These are phyloP conservation scores for Morpho deidamia DNA, from an alignment of 2,888 invertebrate species.

Conservation along the genomic window DNA sequence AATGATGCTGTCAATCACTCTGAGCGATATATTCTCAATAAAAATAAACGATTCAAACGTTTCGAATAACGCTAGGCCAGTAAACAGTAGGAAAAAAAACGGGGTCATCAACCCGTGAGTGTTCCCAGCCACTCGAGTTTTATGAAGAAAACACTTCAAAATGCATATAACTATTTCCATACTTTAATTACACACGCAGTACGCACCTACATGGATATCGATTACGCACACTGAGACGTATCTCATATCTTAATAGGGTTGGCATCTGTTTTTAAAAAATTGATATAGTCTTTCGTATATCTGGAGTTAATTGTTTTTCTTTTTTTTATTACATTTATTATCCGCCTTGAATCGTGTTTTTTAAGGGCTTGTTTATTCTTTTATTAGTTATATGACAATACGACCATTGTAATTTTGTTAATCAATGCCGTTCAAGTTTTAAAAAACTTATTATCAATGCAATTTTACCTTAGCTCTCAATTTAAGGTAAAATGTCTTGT, in stretches of 20 bases:
- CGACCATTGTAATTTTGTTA: no score
- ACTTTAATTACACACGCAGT: conserved; percentile 71
- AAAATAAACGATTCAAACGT: conserved; percentile 13
- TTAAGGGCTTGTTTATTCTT: no score
- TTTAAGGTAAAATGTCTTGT: no score
- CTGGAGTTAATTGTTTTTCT: no score
- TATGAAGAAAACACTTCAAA: conserved; percentile 78
- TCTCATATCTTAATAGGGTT: conserved; percentile 41
- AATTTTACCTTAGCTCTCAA: no score
- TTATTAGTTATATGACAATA: no score
- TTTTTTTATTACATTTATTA: no score
- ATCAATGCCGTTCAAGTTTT: no score
- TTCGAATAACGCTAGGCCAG: conserved; percentile 13
- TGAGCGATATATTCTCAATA: conserved; percentile 10
- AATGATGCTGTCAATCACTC: conserved; percentile 9
- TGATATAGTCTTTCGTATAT: background rate
- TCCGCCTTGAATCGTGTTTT: no score
- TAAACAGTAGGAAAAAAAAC: conserved; percentile 52
- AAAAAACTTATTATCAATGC: no score
- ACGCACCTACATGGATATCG: conserved; percentile 50
- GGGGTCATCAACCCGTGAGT: conserved; percentile 60
- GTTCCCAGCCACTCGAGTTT: conserved; percentile 74
- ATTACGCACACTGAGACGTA: conserved; percentile 34
- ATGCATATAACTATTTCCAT: conserved; percentile 76
- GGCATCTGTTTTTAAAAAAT: conserved; percentile 15